Evolutionary conservation across 2,797 vertebrate genomes (phyloP), one percentile per base, ranked within the genome.

Genomic region (Hafferia zeledoni): DNA sequence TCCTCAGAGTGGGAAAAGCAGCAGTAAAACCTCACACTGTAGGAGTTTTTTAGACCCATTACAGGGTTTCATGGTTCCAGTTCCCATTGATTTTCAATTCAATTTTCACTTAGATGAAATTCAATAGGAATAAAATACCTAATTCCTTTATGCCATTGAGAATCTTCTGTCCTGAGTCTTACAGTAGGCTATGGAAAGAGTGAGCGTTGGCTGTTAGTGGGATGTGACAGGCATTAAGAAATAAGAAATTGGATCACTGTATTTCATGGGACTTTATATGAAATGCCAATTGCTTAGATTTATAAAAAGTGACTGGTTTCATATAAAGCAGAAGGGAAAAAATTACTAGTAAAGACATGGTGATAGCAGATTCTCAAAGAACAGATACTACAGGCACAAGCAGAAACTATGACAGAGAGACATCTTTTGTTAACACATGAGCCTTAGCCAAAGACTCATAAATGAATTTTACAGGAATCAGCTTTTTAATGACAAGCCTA

Each of bases 51-150:
- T 72, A 83, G 59, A 56, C 35, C 10, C 27, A 17, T 68, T 87
- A 60, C 50, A 81, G 46, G n/a, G 39, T 37, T 84, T 92, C 91
- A 53, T 64, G 25, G 35, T 95, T 9, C 61, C 31, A 46, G 57
- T 81, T 94, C 65, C 72, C 61, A 39, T 17, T 83, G 90, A 83
- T 64, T 93, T 95, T 95, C 82, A 87, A 82, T 80, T 95, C 90
- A 94, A 52, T 94, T 95, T 93, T 95, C 87, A 93, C 82, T 92
- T 84, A 83, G 76, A 60, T 72, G 39, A 89, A 87, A 92, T 89
- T 89, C 82, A 94, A 37, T 85, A 75, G 76, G 84, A 88, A 81
- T 83, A 75, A 87, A 93, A 72, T 83, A 93, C 72, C 50, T 35
- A 65, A 35, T 94, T 87, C 82, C 50, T 95, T 91, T 92, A 31